These are phyloP conservation scores for Choloepus didactylus DNA, from an alignment of 2,797 vertebrate genomes.

Conservation along the genomic window DNA sequence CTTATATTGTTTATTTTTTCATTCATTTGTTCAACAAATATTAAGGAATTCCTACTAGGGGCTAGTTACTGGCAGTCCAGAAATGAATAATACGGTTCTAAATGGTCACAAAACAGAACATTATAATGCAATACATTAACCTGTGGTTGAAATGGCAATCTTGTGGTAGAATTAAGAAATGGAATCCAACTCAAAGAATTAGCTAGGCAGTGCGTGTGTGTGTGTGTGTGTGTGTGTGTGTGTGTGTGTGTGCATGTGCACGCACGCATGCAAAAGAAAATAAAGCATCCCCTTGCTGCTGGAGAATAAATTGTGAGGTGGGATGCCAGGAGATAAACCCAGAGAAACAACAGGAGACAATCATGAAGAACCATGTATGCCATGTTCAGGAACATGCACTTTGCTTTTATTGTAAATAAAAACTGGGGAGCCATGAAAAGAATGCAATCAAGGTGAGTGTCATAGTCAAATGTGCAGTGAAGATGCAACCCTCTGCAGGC, in stretches of 20 bases:
- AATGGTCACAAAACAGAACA: background rate
- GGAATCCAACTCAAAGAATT: background rate
- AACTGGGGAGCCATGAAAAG: background rate
- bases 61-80: background rate
- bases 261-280: background rate
- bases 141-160: background rate
- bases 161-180: constrained; percentile 27
- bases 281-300: background rate
- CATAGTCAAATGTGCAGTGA: background rate
- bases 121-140: background rate
- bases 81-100: background rate
- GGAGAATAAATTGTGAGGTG: background rate
- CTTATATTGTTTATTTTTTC: background rate
- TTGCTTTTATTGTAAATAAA: background rate
- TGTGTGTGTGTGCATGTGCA: background rate
- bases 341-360: background rate
- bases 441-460: background rate
- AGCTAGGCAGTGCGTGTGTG: background rate
- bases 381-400: background rate
- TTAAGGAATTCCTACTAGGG: background rate
- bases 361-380: background rate
- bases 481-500: background rate
- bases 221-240: background rate
- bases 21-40: background rate
- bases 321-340: background rate